Evolutionary conservation across 2,113 vertebrate species (phyloP).

Genomic region (Ophthalmotilapia sp.): DNA sequence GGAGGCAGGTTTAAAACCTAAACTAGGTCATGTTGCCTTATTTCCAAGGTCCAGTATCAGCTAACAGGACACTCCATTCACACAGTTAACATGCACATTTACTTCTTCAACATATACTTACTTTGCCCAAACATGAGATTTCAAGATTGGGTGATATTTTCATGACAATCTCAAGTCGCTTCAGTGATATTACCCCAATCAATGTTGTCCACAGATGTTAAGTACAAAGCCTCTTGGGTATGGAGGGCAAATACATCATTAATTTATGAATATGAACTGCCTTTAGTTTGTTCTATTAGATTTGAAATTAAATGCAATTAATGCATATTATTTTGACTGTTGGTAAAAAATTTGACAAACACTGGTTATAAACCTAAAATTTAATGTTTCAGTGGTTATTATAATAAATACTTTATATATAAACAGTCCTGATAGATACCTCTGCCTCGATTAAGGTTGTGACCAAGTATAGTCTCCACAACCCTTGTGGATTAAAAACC

Average conservation of each 20-base stretch:
- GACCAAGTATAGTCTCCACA: background rate
- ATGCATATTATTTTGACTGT: background rate
- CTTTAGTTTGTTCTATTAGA: rapidly evolving
- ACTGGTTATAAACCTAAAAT: background rate
- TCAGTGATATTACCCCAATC: rapidly evolving
- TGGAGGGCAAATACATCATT: background rate
- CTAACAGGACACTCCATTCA: background rate
- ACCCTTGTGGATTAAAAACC: background rate
- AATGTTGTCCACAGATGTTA: background rate
- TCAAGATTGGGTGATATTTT: background rate
- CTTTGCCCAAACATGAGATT: background rate
- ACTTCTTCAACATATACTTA: background rate
- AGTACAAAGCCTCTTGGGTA: background rate
- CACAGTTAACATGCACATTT: background rate
- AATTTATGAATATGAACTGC: background rate
- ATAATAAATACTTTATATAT: background rate
- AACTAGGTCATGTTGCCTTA: background rate
- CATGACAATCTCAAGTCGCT: background rate
- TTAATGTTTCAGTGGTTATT: background rate
- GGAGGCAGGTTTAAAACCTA: background rate
- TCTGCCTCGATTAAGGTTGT: background rate
- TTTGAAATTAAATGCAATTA: background rate
- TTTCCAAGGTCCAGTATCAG: background rate
- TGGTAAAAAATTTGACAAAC: background rate
- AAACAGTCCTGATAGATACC: background rate